Percentiles rank a stretch among this genome's conserved stretches.
Conservation (phyloP, 2,113 vertebrate genomes). For the Ciconia stormi region DNA sequence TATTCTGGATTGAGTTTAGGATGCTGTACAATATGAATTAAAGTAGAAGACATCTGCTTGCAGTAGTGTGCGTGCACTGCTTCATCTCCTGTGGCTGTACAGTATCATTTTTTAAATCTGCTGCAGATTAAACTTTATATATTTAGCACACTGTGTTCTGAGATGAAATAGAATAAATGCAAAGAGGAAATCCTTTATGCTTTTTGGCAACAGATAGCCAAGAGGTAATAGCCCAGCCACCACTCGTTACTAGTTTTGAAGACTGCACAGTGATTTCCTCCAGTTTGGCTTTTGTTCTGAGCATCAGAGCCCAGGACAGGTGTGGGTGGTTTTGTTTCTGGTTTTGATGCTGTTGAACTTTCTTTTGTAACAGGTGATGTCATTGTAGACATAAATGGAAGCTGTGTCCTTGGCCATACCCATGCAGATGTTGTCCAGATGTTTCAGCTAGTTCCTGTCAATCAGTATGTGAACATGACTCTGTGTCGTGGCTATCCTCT, state of each 20-base stretch:
- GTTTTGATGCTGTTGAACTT: neutral
- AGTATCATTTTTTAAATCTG: constrained; percentile 15
- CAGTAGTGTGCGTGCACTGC: neutral
- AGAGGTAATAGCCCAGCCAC: neutral
- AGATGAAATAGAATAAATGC: neutral
- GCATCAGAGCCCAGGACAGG: neutral
- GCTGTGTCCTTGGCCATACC: constrained; percentile 93
- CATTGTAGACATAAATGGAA: constrained; percentile 94
- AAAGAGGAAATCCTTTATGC: neutral
- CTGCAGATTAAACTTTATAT: constrained; percentile 47
- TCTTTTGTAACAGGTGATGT: constrained; percentile 87
- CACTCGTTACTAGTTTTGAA: neutral
- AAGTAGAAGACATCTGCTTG: constrained; percentile 27
- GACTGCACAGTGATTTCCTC: neutral
- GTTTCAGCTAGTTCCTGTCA: constrained; percentile 93
- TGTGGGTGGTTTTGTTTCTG: neutral
- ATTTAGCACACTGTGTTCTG: constrained; percentile 33
- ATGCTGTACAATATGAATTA: neutral
- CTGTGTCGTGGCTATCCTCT: constrained; percentile 96
- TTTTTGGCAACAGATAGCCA: neutral
- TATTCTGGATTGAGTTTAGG: constrained; percentile 16
- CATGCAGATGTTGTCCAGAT: constrained; percentile 98
- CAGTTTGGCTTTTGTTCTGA: neutral
- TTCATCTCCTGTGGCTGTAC: neutral
- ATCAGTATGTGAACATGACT: constrained; percentile 93